phyloP scores from a whole-genome alignment of 2,888 invertebrate species.

The Chamaedrilus cognettii region DNA sequence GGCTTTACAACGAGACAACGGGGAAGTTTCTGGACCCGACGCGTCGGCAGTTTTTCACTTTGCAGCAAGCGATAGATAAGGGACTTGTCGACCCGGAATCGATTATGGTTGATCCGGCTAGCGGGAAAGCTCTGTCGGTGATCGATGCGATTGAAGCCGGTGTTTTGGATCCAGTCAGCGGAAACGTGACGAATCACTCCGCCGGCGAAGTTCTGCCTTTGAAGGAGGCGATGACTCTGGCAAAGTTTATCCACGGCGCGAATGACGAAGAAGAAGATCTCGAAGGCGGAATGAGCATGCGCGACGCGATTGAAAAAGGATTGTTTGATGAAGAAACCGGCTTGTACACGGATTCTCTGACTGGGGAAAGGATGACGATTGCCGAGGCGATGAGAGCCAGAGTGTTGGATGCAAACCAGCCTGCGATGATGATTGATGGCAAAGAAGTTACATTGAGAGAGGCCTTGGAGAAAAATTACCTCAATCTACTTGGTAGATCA shows the following conservation, averaged over 20 bases:
- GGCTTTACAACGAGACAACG: conserved; percentile 38
- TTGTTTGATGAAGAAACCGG: conserved; percentile 51
- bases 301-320: conserved; percentile 61
- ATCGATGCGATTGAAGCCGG: conserved; percentile 34
- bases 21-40: conserved; percentile 40
- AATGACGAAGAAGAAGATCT: neutral
- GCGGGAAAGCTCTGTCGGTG: conserved; percentile 30
- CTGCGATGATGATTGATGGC: conserved; percentile 18
- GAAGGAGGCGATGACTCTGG: conserved; percentile 35
- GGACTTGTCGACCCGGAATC: conserved; percentile 38
- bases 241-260: conserved; percentile 21
- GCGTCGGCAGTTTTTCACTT: conserved; percentile 34
- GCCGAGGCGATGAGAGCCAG: conserved; percentile 79
- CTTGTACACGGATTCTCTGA: conserved; percentile 66
- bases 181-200: conserved; percentile 37
- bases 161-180: conserved; percentile 36
- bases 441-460: conserved; percentile 71
- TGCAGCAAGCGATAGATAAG: conserved; percentile 36
- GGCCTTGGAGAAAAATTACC: conserved; percentile 61
- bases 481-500: conserved; percentile 36
- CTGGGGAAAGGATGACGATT: conserved; percentile 75
- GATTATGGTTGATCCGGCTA: conserved; percentile 36
- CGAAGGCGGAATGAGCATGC: conserved; percentile 8
- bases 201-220: conserved; percentile 63
- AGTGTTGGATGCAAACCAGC: conserved; percentile 64